These are phyloP conservation scores for Gadus chalcogrammus DNA, from an alignment of 2,113 vertebrate genomes.

Conservation along the genomic window DNA sequence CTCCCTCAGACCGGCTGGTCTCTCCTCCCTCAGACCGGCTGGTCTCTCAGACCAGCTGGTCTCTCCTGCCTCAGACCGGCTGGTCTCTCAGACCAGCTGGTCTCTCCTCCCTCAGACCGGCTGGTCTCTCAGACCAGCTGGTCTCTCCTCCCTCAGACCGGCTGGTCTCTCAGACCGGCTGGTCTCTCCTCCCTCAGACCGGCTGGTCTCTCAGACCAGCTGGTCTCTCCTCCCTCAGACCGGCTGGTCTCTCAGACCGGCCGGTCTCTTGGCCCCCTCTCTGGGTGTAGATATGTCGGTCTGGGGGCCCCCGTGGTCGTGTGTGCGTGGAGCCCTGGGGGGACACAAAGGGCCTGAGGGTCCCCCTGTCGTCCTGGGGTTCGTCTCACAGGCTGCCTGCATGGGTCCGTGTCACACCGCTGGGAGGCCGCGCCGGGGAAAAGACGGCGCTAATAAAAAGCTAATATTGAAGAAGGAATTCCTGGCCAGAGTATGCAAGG, in stretches of 20 bases:
- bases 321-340: constrained; percentile 22
- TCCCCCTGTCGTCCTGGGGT: constrained; percentile 39
- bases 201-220: too few species aligned
- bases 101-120: too few species aligned
- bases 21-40: too few species aligned
- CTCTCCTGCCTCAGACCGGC: too few species aligned
- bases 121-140: too few species aligned
- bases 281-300: constrained; percentile 46
- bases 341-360: constrained; percentile 26
- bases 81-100: too few species aligned
- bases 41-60: too few species aligned
- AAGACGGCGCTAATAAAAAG: constrained; percentile 6
- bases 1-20: too few species aligned
- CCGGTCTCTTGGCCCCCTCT: constrained; percentile 20
- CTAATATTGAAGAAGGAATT: constrained; percentile 14
- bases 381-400: constrained; percentile 19
- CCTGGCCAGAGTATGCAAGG: neutral
- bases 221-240: neutral
- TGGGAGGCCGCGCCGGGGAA: constrained; percentile 12
- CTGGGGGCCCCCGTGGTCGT: constrained; percentile 50
- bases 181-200: neutral
- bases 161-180: too few species aligned
- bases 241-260: constrained; percentile 12
- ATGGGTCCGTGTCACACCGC: constrained; percentile 18
- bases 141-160: too few species aligned